These are phyloP conservation scores for Crambe crambe DNA, from an alignment of 37 sponge, comb jelly and placozoan species.

Conservation along the genomic window DNA sequence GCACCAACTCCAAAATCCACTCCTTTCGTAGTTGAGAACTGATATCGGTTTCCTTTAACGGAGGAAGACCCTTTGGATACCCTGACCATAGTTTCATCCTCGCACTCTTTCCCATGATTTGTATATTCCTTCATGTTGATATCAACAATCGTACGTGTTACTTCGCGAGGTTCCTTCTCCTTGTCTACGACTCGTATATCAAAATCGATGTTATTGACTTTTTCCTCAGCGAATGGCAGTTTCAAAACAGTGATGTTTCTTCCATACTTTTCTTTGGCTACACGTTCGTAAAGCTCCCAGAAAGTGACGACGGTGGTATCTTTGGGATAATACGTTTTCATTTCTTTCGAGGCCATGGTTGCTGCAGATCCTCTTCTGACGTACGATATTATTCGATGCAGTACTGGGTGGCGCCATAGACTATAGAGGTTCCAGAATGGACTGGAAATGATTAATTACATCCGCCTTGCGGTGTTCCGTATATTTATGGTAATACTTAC, in stretches of 20 bases:
- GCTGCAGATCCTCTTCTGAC: too few species aligned
- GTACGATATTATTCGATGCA: too few species aligned
- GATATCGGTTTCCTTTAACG: constrained; percentile 1
- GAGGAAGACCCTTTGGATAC: neutral
- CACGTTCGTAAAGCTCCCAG: neutral
- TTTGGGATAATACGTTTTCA: too few species aligned
- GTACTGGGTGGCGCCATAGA: too few species aligned
- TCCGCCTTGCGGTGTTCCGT: too few species aligned
- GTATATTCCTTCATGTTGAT: constrained; percentile 22
- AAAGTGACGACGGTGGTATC: neutral
- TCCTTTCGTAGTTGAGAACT: constrained; percentile 7
- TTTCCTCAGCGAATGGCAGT: neutral
- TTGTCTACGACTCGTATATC: neutral
- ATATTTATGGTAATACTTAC: too few species aligned
- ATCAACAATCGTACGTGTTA: neutral
- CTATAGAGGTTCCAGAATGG: too few species aligned
- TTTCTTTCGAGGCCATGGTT: too few species aligned
- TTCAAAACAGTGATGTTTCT: neutral
- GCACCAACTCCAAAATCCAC: neutral
- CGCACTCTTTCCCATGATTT: neutral
- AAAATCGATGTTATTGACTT: neutral
- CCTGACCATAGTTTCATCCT: constrained; percentile 9
- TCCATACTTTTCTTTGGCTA: neutral
- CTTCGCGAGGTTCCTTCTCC: neutral
- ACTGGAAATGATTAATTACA: too few species aligned